Percentiles rank a stretch among this genome's conserved stretches.
These are phyloP conservation scores for Nephotettix cincticeps DNA, from an alignment of 1,140 invertebrate genomes.

Conservation along the genomic window DNA sequence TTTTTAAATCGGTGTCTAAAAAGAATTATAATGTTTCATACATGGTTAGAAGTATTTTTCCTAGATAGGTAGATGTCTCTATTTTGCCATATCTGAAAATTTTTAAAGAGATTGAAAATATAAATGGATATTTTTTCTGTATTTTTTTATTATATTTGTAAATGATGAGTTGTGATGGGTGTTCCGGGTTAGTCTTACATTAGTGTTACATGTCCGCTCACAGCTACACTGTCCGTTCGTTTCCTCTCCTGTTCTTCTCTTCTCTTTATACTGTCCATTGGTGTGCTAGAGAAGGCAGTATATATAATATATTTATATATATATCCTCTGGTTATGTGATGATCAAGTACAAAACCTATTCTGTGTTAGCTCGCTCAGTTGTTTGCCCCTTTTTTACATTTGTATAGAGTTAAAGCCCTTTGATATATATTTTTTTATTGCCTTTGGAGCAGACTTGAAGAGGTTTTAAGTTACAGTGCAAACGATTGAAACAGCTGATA, in stretches of 20 bases:
- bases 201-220: not conserved
- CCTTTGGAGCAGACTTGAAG: not conserved
- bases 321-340: conserved; percentile 11
- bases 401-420: not conserved
- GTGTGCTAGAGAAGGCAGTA: not conserved
- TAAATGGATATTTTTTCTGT: too few species aligned
- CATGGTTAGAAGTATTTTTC: too few species aligned
- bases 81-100: too few species aligned
- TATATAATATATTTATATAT: not conserved
- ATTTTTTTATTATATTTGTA: not conserved
- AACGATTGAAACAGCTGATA: not conserved
- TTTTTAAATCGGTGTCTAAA: too few species aligned
- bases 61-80: too few species aligned
- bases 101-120: too few species aligned
- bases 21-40: too few species aligned
- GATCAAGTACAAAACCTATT: conserved; percentile 16
- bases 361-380: conserved; percentile 7
- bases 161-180: not conserved
- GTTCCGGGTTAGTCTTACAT: not conserved
- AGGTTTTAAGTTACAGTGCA: conserved; percentile 4
- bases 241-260: not conserved
- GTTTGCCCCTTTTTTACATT: not conserved
- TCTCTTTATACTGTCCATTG: not conserved
- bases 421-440: not conserved
- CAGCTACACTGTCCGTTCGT: not conserved